Base-by-base conservation (phyloP, 2,888 invertebrate genomes). In the Xestia sexstrigata region DNA sequence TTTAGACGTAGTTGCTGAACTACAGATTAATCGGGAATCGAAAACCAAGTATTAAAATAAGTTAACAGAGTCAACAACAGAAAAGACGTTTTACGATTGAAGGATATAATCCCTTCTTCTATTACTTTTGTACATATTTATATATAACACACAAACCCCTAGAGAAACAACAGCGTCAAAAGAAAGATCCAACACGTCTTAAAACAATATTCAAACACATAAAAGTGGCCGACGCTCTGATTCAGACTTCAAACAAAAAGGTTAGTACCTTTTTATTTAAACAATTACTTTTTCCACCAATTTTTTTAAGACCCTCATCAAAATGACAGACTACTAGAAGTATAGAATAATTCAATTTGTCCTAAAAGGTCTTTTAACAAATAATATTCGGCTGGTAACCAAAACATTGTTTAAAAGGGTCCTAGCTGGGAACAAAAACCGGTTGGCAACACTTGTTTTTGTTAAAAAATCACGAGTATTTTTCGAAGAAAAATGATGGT, bases 261-360 rank as follows among this genome's bases (percentile, higher is more conserved):
- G 30, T 35, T n/a, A n/a, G n/a, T n/a, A n/a, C n/a, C n/a, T n/a
- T n/a, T n/a, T n/a, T n/a, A n/a, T n/a, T n/a, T n/a, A 75, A 69
- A 78, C 68, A 78, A 69, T 39, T 49, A 58, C 30, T 13, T 65
- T 67, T 81, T 70, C 55, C 13, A 26, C 13, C n/a, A 69, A 58
- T 15, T 23, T 69, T 60, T 39, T 55, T 55, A 23, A 63, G 79
- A 69, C 63, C 58, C 63, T 68, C 52, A 69, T 69, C 83, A 69
- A 69, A 82, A 70, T 47, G n/a, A 60, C 30, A 39, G 45, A 67
- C 15, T 63, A 65, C 45, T 45, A 49, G 35, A 60, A 62, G n/a
- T 60, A 69, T 52, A 58, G 9, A 76, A 65, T 58, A 78, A 83
- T 47, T 74, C 58, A 69, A 83, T 83, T 81, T 60, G 45, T 67